Evolutionary conservation across 1,140 invertebrate genomes (phyloP), one percentile per base, ranked within the genome.

Genomic region (Habropoda laboriosa): DNA sequence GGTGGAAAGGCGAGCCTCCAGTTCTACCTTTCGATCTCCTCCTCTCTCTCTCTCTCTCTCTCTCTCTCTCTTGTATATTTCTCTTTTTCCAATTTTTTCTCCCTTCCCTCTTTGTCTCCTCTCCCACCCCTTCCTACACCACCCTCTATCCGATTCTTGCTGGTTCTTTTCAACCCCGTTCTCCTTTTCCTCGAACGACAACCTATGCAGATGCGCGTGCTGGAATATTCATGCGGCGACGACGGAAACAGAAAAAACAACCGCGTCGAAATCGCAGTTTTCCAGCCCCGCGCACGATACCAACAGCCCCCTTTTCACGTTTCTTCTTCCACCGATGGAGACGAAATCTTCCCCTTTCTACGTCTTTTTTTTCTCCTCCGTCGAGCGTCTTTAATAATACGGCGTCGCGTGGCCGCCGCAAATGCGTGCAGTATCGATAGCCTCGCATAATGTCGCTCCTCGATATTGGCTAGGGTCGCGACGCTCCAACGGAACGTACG

Each of bases 381-480:
- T 60, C 58, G 70, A 53, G 67, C 81, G 74, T 80, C 70, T 88
- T 90, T 89, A 88, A 89, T 90, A 88, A 86, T 86, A 86, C 80
- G 79, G 67, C 42, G 32, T 61, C 30, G 70, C 55, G 57, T 60
- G 64, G 74, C 64, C 82, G 79, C 76, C 82, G 79, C 76, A 83
- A 83, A 61, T 79, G 72, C 82, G 72, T 79, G 66, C 77, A 81
- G 81, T 90, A 88, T 89, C 86, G 88, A 88, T 78, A 82, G 60
- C 66, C n/a, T 80, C 80, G 82, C 80, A 83, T 86, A 89, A 89
- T 86, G 81, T 87, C 80, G 67, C 35, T 45, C 57, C 32, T n/a
- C 42, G 71, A 87, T 89, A 90, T 90, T 90, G 89, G 79, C 85
- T 64, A 77, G 86, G 82, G 68, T 27, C 72, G 84, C 76, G 77